phyloP scores from a whole-genome alignment of 2,113 vertebrate genomes.

The Elachura formosa region DNA sequence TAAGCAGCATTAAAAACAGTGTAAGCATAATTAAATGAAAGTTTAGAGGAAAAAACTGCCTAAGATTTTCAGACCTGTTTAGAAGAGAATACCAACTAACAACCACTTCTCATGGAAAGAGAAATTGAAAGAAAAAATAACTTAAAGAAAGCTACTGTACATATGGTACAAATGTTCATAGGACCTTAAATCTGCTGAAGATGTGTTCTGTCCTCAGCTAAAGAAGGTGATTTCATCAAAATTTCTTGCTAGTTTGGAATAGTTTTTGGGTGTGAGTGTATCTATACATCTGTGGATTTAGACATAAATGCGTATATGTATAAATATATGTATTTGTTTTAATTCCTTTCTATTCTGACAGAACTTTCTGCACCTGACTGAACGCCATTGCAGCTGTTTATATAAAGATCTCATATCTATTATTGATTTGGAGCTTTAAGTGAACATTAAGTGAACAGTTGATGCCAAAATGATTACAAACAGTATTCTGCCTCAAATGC shows the following conservation, averaged over 20 bases:
- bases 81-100: not conserved
- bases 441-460: not conserved
- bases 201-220: not conserved
- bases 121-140: not conserved
- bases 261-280: not conserved
- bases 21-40: not conserved
- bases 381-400: not conserved
- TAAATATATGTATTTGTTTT: not conserved
- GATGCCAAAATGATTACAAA: not conserved
- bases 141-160: not conserved
- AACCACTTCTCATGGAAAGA: not conserved
- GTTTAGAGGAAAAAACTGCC: not conserved
- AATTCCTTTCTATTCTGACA: not conserved
- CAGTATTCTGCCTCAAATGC: not conserved
- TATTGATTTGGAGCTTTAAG: not conserved
- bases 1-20: not conserved
- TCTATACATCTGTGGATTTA: not conserved
- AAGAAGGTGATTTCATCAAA: not conserved
- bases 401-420: not conserved
- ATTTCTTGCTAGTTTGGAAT: not conserved
- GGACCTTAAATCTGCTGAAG: not conserved
- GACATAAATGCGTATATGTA: fast-evolving
- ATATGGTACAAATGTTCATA: not conserved
- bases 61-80: not conserved
- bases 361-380: not conserved